These are phyloP conservation scores for Mylabris phalerata DNA, from an alignment of 1,140 invertebrate species.

Conservation along the genomic window DNA sequence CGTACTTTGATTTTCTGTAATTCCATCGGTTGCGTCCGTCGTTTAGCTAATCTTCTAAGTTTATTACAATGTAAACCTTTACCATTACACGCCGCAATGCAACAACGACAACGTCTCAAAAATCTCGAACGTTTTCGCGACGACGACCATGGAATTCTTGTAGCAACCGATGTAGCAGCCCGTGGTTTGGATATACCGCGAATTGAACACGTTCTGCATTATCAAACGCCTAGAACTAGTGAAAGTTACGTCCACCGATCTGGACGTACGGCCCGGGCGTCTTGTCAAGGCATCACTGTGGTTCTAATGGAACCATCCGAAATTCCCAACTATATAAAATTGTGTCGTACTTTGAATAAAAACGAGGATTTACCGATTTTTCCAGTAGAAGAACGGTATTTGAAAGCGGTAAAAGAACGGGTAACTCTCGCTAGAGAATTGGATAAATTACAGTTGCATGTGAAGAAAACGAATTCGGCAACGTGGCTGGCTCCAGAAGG, in stretches of 20 bases:
- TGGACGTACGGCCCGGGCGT: constrained; percentile 89
- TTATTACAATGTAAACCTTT: constrained; percentile 73
- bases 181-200: constrained; percentile 92
- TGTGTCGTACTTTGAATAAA: constrained; percentile 76
- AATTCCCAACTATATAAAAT: constrained; percentile 67
- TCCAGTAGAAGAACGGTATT: constrained; percentile 63
- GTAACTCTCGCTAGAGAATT: constrained; percentile 72
- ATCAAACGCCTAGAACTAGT: constrained; percentile 90
- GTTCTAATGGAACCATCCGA: constrained; percentile 88
- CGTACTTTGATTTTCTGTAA: constrained; percentile 96
- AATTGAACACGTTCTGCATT: constrained; percentile 94
- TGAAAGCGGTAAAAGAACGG: constrained; percentile 61
- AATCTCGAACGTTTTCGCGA: constrained; percentile 89
- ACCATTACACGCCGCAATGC: constrained; percentile 91
- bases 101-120: constrained; percentile 87
- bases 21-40: constrained; percentile 86
- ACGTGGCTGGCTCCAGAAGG: constrained; percentile 76
- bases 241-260: constrained; percentile 96
- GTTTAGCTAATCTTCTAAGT: constrained; percentile 75
- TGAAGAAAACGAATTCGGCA: constrained; percentile 61
- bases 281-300: constrained; percentile 82
- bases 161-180: constrained; percentile 97
- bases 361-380: constrained; percentile 78
- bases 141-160: constrained; percentile 66
- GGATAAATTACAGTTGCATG: constrained; percentile 65